A percentile compares a stretch with the other conserved stretches of the same genome.
Evolutionary conservation across 2,797 vertebrate genomes (phyloP).

Genomic region (Megaceryle alcyon): DNA sequence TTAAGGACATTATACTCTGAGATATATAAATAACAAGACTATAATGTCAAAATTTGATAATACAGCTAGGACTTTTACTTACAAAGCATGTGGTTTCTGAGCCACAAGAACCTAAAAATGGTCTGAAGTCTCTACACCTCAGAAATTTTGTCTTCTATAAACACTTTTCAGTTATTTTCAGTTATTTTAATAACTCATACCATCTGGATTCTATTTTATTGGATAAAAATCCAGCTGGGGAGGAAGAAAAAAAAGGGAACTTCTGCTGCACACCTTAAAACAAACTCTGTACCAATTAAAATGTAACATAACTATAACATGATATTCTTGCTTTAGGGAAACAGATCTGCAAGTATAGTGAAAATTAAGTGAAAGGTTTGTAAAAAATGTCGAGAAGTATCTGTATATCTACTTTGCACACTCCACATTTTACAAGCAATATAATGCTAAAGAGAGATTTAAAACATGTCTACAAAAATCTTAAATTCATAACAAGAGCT

Average conservation of each 20-base stretch:
- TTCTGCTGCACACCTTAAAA: background rate
- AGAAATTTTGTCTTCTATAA: background rate
- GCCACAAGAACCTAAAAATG: background rate
- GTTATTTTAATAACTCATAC: background rate
- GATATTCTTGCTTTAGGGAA: background rate
- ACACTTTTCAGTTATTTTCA: background rate
- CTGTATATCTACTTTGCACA: background rate
- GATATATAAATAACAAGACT: background rate
- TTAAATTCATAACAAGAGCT: slow-evolving; percentile 1
- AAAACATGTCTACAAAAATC: background rate
- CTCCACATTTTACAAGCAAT: background rate
- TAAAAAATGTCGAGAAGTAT: background rate
- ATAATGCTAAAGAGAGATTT: background rate
- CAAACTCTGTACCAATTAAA: background rate
- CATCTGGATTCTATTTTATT: slow-evolving; percentile 12
- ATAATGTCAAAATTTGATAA: background rate
- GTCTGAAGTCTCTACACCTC: background rate
- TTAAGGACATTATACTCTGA: background rate
- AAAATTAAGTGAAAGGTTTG: background rate
- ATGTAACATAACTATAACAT: background rate
- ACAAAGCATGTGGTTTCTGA: background rate
- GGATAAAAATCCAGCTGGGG: background rate
- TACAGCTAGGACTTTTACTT: background rate
- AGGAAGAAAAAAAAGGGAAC: background rate
- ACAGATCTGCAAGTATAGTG: background rate